Evolutionary conservation across 1,140 invertebrate genomes (phyloP), one percentile per base, ranked within the genome.

Genomic region (Muscidifurax raptorellus): DNA sequence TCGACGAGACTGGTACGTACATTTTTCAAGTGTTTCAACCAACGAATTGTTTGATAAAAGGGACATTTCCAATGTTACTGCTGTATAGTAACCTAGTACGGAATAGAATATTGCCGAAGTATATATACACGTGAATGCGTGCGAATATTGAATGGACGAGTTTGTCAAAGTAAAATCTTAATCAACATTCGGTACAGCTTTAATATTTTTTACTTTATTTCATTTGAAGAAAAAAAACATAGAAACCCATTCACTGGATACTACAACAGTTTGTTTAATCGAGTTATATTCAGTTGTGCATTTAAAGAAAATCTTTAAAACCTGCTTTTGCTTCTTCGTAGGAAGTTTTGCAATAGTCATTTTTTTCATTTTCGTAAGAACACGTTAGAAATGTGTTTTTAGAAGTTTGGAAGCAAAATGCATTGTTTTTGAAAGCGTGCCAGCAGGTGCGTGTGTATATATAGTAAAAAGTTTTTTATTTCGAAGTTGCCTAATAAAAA

Each of bases 41-140:
- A 27, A 25, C 66, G 75, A 52, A 83, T 67, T 83, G 32, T 77
- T 83, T 83, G 72, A 82, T 82, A 25, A 52, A 76, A 67, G n/a
- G 28, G 25, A 22, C 1, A n/a, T n/a, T n/a, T n/a, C n/a, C n/a
- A n/a, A n/a, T n/a, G n/a, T n/a, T n/a, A n/a, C n/a, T n/a, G n/a
- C n/a, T n/a, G n/a, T n/a, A n/a, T n/a, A n/a, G n/a, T n/a, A n/a
- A n/a, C n/a, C n/a, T n/a, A n/a, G n/a, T n/a, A n/a, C n/a, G n/a
- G n/a, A n/a, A 67, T 22, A 6, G 6, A n/a, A 47, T 82, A 28
- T 64, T 25, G 30, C 30, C 40, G 7, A 47, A 59, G 44, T 72
- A 71, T 25, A 32, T 40, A n/a, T n/a, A n/a, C n/a, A n/a, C n/a
- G 27, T n/a, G 44, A 18, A 59, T 22, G 22, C n/a, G 40, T 18